Evolutionary conservation across 2,797 vertebrate species (phyloP).

Genomic region (Apogon hyalosoma): DNA sequence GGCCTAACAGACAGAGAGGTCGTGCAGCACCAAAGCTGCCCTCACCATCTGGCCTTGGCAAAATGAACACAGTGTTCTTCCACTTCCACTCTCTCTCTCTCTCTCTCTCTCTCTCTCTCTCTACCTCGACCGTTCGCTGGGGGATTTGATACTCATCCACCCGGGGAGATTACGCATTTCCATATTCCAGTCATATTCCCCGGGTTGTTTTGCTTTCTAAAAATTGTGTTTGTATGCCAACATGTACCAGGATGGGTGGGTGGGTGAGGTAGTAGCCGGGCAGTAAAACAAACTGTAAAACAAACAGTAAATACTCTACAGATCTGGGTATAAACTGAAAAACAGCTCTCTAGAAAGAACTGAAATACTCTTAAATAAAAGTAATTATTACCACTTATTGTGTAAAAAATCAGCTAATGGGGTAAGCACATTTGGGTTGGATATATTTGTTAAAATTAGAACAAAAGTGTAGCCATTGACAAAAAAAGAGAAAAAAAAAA

Average conservation of each 20-base stretch:
- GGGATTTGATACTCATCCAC: constrained; percentile 79
- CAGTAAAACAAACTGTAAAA: too few relatives aligned
- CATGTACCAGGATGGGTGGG: constrained; percentile 50
- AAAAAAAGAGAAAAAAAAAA: too few relatives aligned
- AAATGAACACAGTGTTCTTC: constrained; percentile 77
- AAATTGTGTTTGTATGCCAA: constrained; percentile 70
- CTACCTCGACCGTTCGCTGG: constrained; percentile 42
- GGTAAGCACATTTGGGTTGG: too few relatives aligned
- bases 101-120: constrained; percentile 32
- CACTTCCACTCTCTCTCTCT: constrained; percentile 40
- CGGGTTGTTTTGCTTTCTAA: constrained; percentile 80
- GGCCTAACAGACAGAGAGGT: constrained; percentile 66
- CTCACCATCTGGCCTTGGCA: constrained; percentile 82
- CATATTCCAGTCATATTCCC: constrained; percentile 76
- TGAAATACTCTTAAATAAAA: too few relatives aligned
- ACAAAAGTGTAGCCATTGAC: too few relatives aligned
- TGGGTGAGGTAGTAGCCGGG: constrained; percentile 34
- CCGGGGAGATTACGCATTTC: constrained; percentile 77
- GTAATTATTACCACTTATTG: too few relatives aligned
- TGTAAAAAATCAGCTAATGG: too few relatives aligned
- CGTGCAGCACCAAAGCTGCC: constrained; percentile 78
- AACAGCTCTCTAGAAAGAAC: too few relatives aligned
- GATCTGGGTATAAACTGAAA: too few relatives aligned
- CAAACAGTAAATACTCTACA: too few relatives aligned
- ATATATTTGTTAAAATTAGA: too few relatives aligned